Conservation (phyloP, 2,113 vertebrate genomes). For the Vulpes vulpes region DNA sequence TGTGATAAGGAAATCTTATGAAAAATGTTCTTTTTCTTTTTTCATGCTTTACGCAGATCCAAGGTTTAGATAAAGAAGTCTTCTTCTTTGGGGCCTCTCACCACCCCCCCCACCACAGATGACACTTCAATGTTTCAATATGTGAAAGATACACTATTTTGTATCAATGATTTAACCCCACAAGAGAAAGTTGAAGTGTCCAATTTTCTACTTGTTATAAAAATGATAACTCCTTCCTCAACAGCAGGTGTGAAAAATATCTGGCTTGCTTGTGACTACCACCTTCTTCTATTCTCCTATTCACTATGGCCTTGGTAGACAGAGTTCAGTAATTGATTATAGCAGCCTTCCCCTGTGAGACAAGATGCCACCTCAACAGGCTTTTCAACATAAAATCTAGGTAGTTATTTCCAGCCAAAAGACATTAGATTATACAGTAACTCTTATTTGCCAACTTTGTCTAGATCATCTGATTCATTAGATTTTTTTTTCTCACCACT, state of each 20-base stretch:
- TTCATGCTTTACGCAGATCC: neutral
- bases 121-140: neutral
- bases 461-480: neutral
- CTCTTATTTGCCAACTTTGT: neutral
- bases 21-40: neutral
- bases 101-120: fast-evolving
- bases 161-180: neutral
- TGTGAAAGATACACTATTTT: neutral
- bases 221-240: neutral
- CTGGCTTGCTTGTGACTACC: neutral
- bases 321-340: neutral
- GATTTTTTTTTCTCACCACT: neutral
- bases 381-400: neutral
- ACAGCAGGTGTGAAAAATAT: neutral
- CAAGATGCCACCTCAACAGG: neutral
- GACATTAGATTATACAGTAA: neutral
- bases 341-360: neutral
- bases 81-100: neutral
- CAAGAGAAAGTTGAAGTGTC: neutral
- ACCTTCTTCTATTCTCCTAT: neutral
- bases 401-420: neutral
- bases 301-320: neutral
- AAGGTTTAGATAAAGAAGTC: neutral
- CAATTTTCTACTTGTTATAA: neutral
- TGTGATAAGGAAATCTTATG: neutral